A percentile compares a stretch with the other conserved stretches of the same genome.
phyloP scores from a whole-genome alignment of 2,113 vertebrate species.

The Odocoileus virginianus region DNA sequence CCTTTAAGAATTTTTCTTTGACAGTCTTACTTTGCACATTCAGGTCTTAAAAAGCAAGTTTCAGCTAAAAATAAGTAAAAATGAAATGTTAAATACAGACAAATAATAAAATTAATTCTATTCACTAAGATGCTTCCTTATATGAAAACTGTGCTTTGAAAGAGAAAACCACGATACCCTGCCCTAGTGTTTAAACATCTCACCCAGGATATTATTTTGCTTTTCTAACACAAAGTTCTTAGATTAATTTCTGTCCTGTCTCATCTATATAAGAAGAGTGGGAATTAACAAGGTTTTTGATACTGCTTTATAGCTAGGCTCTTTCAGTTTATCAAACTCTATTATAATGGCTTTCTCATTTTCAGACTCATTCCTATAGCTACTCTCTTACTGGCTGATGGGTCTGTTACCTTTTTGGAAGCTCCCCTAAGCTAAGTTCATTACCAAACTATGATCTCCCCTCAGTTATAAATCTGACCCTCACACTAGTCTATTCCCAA shows the following conservation, averaged over 20 bases:
- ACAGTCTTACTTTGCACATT: not conserved
- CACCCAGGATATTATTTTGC: not conserved
- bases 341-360: not conserved
- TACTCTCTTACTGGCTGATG: not conserved
- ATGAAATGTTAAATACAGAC: conserved; percentile 1
- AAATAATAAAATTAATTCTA: not conserved
- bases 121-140: not conserved
- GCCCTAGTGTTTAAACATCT: not conserved
- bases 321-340: not conserved
- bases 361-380: not conserved
- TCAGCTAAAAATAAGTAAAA: not conserved
- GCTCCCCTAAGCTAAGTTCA: not conserved
- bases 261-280: not conserved
- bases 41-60: not conserved
- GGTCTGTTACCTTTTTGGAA: not conserved
- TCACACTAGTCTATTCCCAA: not conserved
- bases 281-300: not conserved
- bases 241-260: conserved; percentile 11
- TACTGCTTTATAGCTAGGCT: not conserved
- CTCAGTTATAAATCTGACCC: not conserved
- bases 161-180: not conserved
- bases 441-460: not conserved
- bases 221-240: conserved; percentile 4
- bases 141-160: not conserved
- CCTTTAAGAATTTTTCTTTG: not conserved